Base-by-base conservation (phyloP, 2,113 vertebrate genomes). In the Acrocephalus kingi region DNA sequence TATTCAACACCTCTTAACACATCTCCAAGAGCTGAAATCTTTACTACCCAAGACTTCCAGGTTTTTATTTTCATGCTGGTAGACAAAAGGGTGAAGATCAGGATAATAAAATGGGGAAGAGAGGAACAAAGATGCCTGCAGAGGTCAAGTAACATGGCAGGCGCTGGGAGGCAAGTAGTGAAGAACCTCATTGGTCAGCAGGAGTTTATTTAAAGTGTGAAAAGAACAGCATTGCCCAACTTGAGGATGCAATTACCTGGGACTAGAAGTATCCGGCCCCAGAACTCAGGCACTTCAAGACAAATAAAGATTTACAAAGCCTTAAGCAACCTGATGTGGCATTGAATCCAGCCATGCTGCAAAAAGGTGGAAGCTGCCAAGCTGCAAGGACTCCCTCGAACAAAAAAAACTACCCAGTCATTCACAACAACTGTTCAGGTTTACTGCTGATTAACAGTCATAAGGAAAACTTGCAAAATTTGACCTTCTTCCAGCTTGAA, bases 121-220 rank as follows among this genome's bases (percentile, higher is more conserved):
- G 22, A 56, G 11, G 13, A 94, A 91, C 7, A 79, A 72, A 83
- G 39, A 52, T 21, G 61, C 15, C 75, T 69, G 31, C 9, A 61
- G 55, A 62, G 45, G 64, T 49, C 21, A 90, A 89, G 59, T 18
- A 52, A 75, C 8, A 8, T 1, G 2, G 33, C 0, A 1, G 49
- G 30, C 22, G 41, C 35, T 6, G 19, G 49, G 49, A 68, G 5
- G n/a, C 15, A 93, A 93, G 23, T 7, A 14, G 56, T 31, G 10
- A 79, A 94, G 22, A 87, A 76, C 23, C 45, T 94, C 67, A 61
- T 85, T 82, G 90, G 28, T 30, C 41, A 87, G 41, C 30, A 64
- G 30, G 35, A 68, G 37, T 59, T 93, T 83, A 93, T 93, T 90
- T 93, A 49, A 90, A 45, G n/a, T 1, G 6, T 41, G 11, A 27